Base-by-base conservation (phyloP, 2,888 invertebrate species). In the Neria commutata region DNA sequence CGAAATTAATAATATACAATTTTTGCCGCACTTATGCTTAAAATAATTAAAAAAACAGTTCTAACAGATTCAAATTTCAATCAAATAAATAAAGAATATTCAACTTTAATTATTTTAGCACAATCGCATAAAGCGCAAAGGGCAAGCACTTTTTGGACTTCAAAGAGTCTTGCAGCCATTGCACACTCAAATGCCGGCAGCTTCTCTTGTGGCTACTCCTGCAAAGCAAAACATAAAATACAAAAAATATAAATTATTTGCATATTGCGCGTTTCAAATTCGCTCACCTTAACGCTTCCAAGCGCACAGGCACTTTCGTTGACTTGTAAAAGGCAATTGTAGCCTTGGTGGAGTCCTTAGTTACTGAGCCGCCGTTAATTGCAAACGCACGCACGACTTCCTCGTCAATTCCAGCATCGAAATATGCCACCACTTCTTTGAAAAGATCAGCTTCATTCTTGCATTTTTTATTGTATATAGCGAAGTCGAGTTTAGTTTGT, bases 111-210 rank as follows among this genome's bases (percentile, higher is more conserved):
- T 56, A 54, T n/a, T 54, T 33, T 6, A 63, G 23, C 29, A 67
- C 42, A 23, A 75, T 57, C 1, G 80, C 79, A 57, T 75, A 75
- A 2, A 73, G 60, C 19, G 79, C 75, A 65, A 71, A 78, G 0
- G 71, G 67, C 57, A 69, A 66, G 2, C 69, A 58, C 14, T 60
- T 57, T 10, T 70, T 66, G 14, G 66, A 60, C 4, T 64, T 50
- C 2, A 80, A 50, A 4, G 74, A 76, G 47, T 74, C 72, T n/a
- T 67, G 53, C 40, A 81, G 55, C 81, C 81, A 81, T 42, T 70
- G 65, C 1, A 71, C 59, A 42, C 58, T 69, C 19, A 81, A 62
- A 64, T 81, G 81, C 8, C 74, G 74, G 56, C 80, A 75, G 24
- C 66, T 65, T 11, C 61, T 67, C 21, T 67, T 69, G 64, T 75